phyloP scores from a whole-genome alignment of 2,797 vertebrate genomes.

The Spea hammondii region DNA sequence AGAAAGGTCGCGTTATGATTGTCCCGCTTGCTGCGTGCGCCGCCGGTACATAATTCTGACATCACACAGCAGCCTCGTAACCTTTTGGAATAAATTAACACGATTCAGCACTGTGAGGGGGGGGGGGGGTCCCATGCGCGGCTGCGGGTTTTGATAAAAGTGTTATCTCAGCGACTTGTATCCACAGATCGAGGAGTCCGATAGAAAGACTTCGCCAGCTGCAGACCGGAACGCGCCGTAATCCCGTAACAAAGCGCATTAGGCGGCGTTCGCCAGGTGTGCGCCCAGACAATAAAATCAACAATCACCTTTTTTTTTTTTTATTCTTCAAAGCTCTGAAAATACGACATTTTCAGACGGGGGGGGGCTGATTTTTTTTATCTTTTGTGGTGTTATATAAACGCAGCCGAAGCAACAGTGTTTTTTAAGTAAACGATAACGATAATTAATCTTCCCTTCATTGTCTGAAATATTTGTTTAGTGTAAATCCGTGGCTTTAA shows the following conservation, averaged over 20 bases:
- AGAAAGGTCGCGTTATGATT: not conserved
- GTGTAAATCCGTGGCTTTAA: too few relatives aligned
- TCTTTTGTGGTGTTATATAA: not conserved
- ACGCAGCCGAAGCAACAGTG: too few relatives aligned
- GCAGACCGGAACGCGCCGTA: not conserved
- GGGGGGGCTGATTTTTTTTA: not conserved
- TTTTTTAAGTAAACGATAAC: too few relatives aligned
- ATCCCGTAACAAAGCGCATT: not conserved
- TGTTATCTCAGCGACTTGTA: not conserved
- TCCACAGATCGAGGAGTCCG: slow-evolving; percentile 4
- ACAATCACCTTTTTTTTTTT: too few relatives aligned
- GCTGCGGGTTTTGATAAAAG: not conserved
- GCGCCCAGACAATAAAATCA: not conserved
- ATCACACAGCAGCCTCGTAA: not conserved
- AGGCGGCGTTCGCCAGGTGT: not conserved
- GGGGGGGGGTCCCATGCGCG: too few relatives aligned
- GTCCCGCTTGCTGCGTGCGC: not conserved
- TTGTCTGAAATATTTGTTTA: too few relatives aligned
- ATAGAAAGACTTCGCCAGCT: not conserved
- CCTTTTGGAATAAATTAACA: not conserved
- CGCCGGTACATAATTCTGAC: not conserved
- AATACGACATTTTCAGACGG: not conserved
- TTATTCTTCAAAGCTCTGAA: not conserved
- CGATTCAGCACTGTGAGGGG: too few relatives aligned
- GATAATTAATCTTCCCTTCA: too few relatives aligned